Conservation (phyloP, 2,113 vertebrate genomes). For the Pseudorasbora parva region DNA sequence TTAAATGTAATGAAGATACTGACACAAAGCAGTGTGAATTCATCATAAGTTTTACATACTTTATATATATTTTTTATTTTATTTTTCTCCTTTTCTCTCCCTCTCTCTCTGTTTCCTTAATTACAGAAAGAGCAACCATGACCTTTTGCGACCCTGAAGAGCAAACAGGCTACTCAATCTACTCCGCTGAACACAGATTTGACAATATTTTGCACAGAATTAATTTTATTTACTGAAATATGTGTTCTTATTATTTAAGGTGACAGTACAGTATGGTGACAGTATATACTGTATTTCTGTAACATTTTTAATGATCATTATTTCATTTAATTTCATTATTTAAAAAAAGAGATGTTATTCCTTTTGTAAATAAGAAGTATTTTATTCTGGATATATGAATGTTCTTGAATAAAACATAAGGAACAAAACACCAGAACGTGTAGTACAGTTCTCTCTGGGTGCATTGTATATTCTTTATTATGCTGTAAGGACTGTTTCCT, state of each 20-base stretch:
- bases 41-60: not conserved
- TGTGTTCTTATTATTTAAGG: not conserved
- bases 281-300: not conserved
- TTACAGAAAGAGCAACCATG: conserved; percentile 26
- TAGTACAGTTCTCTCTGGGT: not conserved
- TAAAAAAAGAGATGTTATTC: not conserved
- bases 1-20: too few species aligned
- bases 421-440: not conserved
- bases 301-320: not conserved
- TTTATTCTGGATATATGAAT: not conserved
- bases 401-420: not conserved
- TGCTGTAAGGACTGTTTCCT: not conserved
- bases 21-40: not conserved
- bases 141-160: not conserved
- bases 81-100: conserved; percentile 48
- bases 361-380: not conserved
- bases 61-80: not conserved
- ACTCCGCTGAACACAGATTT: not conserved
- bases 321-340: not conserved
- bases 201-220: not conserved
- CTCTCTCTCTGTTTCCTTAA: not conserved
- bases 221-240: not conserved
- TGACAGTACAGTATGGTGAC: not conserved
- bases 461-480: not conserved
- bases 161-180: not conserved